Conservation (phyloP, 2,888 invertebrate species). For the Eilema sororculum region DNA sequence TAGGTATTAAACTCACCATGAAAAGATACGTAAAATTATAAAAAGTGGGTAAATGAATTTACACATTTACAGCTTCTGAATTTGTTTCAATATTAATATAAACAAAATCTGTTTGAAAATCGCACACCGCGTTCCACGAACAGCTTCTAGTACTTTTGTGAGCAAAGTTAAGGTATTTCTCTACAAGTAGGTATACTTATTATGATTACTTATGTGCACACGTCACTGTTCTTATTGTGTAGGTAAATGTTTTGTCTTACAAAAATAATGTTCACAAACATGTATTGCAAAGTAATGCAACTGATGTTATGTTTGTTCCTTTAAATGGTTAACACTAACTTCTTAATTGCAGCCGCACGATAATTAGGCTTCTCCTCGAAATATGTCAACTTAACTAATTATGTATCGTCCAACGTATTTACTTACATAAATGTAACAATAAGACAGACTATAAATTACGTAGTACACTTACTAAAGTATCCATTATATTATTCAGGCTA, state of each 20-base stretch:
- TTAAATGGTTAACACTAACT: background rate
- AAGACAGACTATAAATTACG: background rate
- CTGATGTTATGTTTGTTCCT: background rate
- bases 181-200: background rate
- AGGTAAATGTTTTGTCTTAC: background rate
- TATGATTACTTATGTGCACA: background rate
- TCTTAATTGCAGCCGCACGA: constrained; percentile 2
- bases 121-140: background rate
- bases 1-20: background rate
- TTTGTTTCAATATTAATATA: background rate
- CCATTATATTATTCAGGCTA: too few relatives aligned
- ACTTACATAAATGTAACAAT: background rate
- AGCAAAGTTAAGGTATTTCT: background rate
- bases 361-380: background rate
- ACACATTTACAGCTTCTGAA: background rate
- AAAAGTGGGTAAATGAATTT: too few relatives aligned
- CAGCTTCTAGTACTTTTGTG: background rate
- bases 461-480: too few relatives aligned
- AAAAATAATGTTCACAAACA: constrained; percentile 1
- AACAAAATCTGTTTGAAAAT: background rate
- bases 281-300: background rate
- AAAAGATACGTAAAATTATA: background rate
- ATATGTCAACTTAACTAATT: background rate
- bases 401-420: background rate
- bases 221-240: background rate